Evolutionary conservation across 2,797 vertebrate species (phyloP), one percentile per base, ranked within the genome.

Genomic region (Notolepis coatsorum): DNA sequence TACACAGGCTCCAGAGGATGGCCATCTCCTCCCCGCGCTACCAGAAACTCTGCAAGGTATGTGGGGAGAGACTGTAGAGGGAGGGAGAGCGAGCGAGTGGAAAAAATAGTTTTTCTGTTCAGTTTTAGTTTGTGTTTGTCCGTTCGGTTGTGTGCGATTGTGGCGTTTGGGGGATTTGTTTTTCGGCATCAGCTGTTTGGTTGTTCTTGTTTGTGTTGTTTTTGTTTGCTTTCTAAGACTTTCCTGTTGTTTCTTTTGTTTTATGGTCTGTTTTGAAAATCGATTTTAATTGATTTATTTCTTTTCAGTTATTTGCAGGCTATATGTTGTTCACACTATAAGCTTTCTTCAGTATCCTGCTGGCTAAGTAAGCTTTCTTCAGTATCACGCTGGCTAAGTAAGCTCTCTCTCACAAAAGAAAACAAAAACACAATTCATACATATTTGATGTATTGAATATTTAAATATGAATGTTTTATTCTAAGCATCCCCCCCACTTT

Each of bases 1-100:
- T 99, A 86, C 97, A 98, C 94, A 95, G 96, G 89, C 96, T 99
- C 80, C 97, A 98, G 92, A 99, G 96, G 91, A 98, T 99, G 97
- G 97, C 97, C 87, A 96, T 99, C 92, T 97, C 96, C 81, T 98
- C 97, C 68, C 97, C 97, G 39, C 96, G 97, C 65, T 99, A 99
- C 90, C 97, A 99, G 94, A 99, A 99, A 94, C 96, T 99, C 81
- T 98, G 96, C 91, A 99, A 99, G 97, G 97, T 97, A 93, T 80
- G 94, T 96, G 84, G 72, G 65, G 52, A 64, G 17, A 38, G 15
- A n/a, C n/a, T 3, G 7, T 5, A 31, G 17, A 27, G 2, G 0
- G 30, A 46, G 58, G 63, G 50, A 67, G 54, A 30, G 37, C 10
- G 25, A 9, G 24, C 46, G 63, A 80, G 69, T 72, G 20, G 10